Conservation (phyloP, 2,113 vertebrate genomes). For the Pleuronectes platessa region DNA sequence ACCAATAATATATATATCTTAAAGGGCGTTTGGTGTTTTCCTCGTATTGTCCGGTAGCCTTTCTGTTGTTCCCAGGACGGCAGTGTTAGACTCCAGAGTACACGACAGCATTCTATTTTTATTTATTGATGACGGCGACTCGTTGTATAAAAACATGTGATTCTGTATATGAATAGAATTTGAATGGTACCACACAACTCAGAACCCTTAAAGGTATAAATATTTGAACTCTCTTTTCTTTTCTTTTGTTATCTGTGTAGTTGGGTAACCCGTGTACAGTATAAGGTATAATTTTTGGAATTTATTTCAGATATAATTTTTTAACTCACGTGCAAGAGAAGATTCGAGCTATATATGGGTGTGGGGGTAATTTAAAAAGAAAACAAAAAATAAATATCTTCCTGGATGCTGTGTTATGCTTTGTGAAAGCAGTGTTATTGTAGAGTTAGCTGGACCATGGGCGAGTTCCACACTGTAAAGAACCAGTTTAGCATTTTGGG, state of each 20-base stretch:
- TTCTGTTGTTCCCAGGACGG: slow-evolving; percentile 79
- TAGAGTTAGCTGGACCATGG: slow-evolving; percentile 70
- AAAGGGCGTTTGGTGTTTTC: slow-evolving; percentile 85
- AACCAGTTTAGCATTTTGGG: slow-evolving; percentile 30
- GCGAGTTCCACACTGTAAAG: slow-evolving; percentile 45
- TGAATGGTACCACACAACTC: slow-evolving; percentile 80
- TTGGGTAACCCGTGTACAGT: slow-evolving; percentile 86
- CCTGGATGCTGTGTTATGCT: slow-evolving; percentile 80
- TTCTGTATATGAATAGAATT: slow-evolving; percentile 85
- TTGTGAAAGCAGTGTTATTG: slow-evolving; percentile 82
- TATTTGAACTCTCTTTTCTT: slow-evolving; percentile 76
- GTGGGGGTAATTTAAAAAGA: slow-evolving; percentile 67
- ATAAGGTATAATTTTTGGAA: slow-evolving; percentile 83
- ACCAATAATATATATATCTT: slow-evolving; percentile 80
- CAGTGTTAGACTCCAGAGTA: slow-evolving; percentile 83
- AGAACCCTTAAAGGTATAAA: slow-evolving; percentile 81
- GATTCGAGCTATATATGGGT: slow-evolving; percentile 78
- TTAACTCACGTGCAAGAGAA: slow-evolving; percentile 84
- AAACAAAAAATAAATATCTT: slow-evolving; percentile 74
- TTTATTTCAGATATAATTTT: slow-evolving; percentile 88
- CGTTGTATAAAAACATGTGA: slow-evolving; percentile 85
- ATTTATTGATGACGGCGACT: slow-evolving; percentile 83
- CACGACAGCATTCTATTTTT: slow-evolving; percentile 86
- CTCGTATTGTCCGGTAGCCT: slow-evolving; percentile 83
- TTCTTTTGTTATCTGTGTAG: slow-evolving; percentile 87